Evolutionary conservation across 2,888 invertebrate genomes (phyloP).

Genomic region (Drosophila neotestacea): DNA sequence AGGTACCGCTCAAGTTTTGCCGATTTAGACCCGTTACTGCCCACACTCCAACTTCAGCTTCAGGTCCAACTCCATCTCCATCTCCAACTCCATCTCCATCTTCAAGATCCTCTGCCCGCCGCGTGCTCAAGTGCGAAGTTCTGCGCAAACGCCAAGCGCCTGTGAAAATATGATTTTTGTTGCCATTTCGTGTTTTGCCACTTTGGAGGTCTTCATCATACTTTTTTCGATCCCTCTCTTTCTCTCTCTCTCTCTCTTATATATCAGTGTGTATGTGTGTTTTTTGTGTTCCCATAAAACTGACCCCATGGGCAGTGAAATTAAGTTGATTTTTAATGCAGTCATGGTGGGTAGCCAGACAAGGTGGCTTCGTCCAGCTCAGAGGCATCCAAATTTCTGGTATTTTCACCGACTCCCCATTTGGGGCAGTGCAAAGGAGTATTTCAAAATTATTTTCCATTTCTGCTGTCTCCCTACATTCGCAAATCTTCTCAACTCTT

Average conservation of each 20-base stretch:
- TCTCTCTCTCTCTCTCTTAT: slow-evolving; percentile 43
- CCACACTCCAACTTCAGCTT: slow-evolving; percentile 51
- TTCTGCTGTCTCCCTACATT: not conserved
- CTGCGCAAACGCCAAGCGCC: slow-evolving; percentile 82
- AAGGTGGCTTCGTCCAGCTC: slow-evolving; percentile 52
- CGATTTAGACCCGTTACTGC: slow-evolving; percentile 46
- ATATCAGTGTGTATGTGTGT: slow-evolving; percentile 28
- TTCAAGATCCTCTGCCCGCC: slow-evolving; percentile 35
- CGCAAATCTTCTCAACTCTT: no score
- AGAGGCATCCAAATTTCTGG: slow-evolving; percentile 25
- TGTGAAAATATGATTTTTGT: slow-evolving; percentile 82
- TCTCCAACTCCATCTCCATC: not conserved
- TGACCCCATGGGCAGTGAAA: slow-evolving; percentile 83
- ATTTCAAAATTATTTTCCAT: not conserved
- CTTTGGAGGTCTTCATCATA: slow-evolving; percentile 81
- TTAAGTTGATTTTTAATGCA: slow-evolving; percentile 82
- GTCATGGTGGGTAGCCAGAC: slow-evolving; percentile 68
- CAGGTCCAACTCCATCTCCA: not conserved
- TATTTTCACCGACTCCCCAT: slow-evolving; percentile 23
- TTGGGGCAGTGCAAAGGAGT: not conserved
- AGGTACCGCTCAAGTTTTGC: slow-evolving; percentile 18
- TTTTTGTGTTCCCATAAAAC: slow-evolving; percentile 74
- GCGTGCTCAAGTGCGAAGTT: slow-evolving; percentile 79
- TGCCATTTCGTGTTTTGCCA: slow-evolving; percentile 82
- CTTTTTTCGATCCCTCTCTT: slow-evolving; percentile 11